These are phyloP conservation scores for Apeira syringaria DNA, from an alignment of 2,888 invertebrate species.

Conservation along the genomic window DNA sequence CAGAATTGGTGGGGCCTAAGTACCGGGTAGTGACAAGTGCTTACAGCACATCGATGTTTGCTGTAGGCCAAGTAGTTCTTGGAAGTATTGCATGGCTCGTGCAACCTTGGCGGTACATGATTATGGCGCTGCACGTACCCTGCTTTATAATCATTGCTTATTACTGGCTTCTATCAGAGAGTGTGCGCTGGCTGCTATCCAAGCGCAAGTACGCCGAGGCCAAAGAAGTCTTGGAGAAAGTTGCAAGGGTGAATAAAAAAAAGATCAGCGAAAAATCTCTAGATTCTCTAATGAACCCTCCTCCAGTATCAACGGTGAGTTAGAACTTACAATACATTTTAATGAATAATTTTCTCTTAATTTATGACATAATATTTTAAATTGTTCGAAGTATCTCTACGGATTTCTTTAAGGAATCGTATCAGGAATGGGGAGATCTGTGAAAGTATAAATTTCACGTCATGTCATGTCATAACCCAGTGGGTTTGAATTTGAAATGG, in stretches of 20 bases:
- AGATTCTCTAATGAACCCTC: constrained; percentile 61
- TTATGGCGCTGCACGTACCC: constrained; percentile 87
- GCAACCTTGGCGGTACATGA: constrained; percentile 87
- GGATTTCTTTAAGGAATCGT: too few relatives aligned
- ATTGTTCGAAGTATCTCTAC: too few relatives aligned
- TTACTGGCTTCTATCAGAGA: constrained; percentile 86
- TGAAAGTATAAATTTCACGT: too few relatives aligned
- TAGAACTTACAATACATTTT: neutral
- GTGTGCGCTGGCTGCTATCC: constrained; percentile 89
- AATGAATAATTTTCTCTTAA: too few relatives aligned
- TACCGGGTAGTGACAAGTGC: constrained; percentile 88
- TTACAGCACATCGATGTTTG: constrained; percentile 87
- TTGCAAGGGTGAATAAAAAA: constrained; percentile 85
- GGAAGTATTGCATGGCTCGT: constrained; percentile 87
- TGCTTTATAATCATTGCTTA: constrained; percentile 86
- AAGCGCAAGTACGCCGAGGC: constrained; percentile 86
- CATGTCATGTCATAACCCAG: too few relatives aligned
- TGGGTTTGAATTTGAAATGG: too few relatives aligned
- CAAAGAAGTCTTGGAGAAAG: constrained; percentile 81
- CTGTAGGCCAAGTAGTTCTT: constrained; percentile 87
- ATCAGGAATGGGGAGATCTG: too few relatives aligned
- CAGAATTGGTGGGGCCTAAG: constrained; percentile 90
- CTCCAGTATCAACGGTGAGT: constrained; percentile 40
- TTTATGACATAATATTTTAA: too few relatives aligned
- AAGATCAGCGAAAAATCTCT: constrained; percentile 80